Percentiles rank a stretch among this genome's conserved stretches.
phyloP scores from a whole-genome alignment of 37 sponge, comb jelly and placozoan genomes.

The Geodia barretti region DNA sequence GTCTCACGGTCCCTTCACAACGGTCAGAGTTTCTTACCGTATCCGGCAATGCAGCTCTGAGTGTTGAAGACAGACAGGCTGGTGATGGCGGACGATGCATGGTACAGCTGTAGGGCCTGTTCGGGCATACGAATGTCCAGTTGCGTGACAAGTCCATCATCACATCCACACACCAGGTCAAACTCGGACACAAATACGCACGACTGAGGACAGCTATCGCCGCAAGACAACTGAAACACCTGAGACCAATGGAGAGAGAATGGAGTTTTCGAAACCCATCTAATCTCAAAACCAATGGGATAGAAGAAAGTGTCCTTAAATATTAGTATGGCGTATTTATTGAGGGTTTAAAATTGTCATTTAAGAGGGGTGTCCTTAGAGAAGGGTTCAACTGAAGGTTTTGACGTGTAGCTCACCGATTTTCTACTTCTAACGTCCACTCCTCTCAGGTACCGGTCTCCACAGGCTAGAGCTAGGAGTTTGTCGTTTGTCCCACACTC shows the following conservation, averaged over 20 bases:
- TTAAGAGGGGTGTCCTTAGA: too few species aligned
- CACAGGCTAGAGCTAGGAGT: slow-evolving; percentile 58
- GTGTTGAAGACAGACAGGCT: background rate
- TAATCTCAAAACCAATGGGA: too few species aligned
- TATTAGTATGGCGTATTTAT: background rate
- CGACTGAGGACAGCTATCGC: slow-evolving; percentile 3
- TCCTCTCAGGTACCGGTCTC: slow-evolving; percentile 27
- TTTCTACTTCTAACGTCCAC: slow-evolving; percentile 46
- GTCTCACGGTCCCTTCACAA: too few species aligned
- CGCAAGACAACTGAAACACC: slow-evolving; percentile 13
- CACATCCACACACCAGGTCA: slow-evolving; percentile 31
- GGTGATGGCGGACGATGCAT: background rate
- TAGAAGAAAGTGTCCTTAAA: too few species aligned
- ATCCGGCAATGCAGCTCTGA: background rate
- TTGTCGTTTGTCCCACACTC: slow-evolving; percentile 58
- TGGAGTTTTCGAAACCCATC: too few species aligned
- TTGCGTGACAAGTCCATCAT: slow-evolving; percentile 33
- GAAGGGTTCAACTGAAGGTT: too few species aligned
- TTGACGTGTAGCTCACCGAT: background rate
- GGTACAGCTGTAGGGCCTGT: slow-evolving; percentile 15
- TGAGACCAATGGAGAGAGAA: background rate
- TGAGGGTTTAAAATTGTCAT: background rate
- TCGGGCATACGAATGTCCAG: slow-evolving; percentile 46
- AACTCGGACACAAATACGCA: slow-evolving; percentile 42
- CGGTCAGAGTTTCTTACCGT: too few species aligned